Conservation (phyloP, 2,888 invertebrate genomes). For the Erebia ligea region DNA sequence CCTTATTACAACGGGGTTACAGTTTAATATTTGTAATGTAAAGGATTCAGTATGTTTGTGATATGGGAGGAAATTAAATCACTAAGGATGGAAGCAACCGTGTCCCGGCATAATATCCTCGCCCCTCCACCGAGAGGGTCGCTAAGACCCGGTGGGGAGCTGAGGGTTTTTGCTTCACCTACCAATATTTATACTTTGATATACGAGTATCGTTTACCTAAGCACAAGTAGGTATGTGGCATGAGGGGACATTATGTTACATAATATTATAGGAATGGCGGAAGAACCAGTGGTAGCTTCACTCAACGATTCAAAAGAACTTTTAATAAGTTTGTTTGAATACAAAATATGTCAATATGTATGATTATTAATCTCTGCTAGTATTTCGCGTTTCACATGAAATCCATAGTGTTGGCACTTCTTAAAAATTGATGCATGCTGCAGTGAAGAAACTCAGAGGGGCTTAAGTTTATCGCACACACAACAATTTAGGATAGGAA, state of each 20-base stretch:
- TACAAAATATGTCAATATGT: too few species aligned
- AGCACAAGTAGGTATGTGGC: background rate
- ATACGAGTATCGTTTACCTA: conserved; percentile 1
- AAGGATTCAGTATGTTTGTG: conserved; percentile 23
- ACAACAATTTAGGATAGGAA: too few species aligned
- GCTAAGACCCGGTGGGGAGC: conserved; percentile 41
- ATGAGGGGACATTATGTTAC: background rate
- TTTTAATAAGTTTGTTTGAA: too few species aligned
- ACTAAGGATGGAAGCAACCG: conserved; percentile 47
- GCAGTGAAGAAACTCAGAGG: too few species aligned
- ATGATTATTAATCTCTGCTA: background rate
- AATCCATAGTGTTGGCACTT: background rate
- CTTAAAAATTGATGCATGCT: background rate
- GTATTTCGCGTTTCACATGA: background rate
- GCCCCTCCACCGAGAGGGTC: conserved; percentile 35
- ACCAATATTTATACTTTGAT: conserved; percentile 30
- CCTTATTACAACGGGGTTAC: conserved; percentile 7
- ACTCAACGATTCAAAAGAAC: too few species aligned
- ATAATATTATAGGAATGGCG: too few species aligned
- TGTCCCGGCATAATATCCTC: conserved; percentile 46
- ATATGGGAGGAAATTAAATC: conserved; percentile 48
- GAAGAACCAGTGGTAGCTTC: too few species aligned
- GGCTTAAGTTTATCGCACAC: too few species aligned
- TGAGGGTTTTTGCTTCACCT: conserved; percentile 37
- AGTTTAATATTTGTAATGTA: background rate